Conservation (phyloP, 2,797 vertebrate genomes). For the Eurystomus glaucurus region DNA sequence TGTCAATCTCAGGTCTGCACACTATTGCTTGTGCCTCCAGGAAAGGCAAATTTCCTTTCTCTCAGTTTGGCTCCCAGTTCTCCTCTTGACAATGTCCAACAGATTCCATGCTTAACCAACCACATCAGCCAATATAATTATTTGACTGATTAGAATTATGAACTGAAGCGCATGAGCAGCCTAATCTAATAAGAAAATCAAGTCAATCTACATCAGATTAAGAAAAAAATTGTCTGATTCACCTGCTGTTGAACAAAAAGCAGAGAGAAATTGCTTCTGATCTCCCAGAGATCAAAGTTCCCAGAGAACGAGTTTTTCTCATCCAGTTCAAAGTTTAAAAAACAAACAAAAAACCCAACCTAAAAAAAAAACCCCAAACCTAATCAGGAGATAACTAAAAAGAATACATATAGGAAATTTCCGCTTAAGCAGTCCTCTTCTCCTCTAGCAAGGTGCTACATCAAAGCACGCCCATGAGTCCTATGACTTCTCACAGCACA, state of each 20-base stretch:
- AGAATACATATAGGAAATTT: not conserved
- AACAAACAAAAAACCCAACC: too few relatives aligned
- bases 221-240: not conserved
- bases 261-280: not conserved
- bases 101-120: not conserved
- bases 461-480: not conserved
- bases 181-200: not conserved
- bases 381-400: not conserved
- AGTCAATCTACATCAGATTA: not conserved
- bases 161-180: not conserved
- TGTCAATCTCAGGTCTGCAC: not conserved
- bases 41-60: not conserved
- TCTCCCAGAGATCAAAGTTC: not conserved
- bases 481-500: not conserved
- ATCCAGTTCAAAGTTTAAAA: not conserved
- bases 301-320: not conserved
- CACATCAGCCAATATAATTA: not conserved
- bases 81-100: not conserved
- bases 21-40: not conserved
- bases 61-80: not conserved
- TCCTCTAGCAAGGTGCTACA: not conserved
- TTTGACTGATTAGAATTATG: not conserved
- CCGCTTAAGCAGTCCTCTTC: not conserved
- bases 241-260: not conserved
- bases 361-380: not conserved